Conservation (phyloP, 2,888 invertebrate species). For the Chloromyia formosa region DNA sequence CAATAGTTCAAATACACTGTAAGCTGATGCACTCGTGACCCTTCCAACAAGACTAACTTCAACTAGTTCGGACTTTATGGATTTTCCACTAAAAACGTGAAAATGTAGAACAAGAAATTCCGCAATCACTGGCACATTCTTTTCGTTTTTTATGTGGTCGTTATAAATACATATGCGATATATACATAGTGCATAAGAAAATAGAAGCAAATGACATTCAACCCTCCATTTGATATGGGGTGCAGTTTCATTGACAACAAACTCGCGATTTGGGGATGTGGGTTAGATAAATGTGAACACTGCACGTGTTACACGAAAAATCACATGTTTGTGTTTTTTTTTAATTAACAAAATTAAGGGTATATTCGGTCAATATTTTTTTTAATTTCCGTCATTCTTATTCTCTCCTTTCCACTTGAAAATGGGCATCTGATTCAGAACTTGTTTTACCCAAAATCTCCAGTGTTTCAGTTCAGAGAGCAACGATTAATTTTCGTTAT, state of each 20-base stretch:
- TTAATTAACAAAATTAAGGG: too few species aligned
- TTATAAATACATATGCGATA: slow-evolving; percentile 9
- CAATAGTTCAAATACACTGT: too few species aligned
- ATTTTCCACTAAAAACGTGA: slow-evolving; percentile 17
- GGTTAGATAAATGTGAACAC: too few species aligned
- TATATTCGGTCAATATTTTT: too few species aligned
- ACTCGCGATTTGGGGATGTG: not conserved
- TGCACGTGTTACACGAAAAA: too few species aligned
- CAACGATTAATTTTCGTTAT: too few species aligned
- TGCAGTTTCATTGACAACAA: slow-evolving; percentile 8
- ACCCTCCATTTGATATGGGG: slow-evolving; percentile 29
- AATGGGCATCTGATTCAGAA: too few species aligned
- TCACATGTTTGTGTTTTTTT: too few species aligned
- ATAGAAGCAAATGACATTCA: slow-evolving; percentile 28
- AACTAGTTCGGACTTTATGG: slow-evolving; percentile 11
- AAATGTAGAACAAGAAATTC: slow-evolving; percentile 28
- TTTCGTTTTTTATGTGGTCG: slow-evolving; percentile 1
- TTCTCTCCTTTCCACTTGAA: too few species aligned
- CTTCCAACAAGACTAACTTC: slow-evolving; percentile 12
- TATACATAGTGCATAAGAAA: slow-evolving; percentile 12
- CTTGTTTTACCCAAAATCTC: too few species aligned
- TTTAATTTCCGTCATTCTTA: too few species aligned
- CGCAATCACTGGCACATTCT: slow-evolving; percentile 36
- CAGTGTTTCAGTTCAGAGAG: too few species aligned
- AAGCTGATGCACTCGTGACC: not conserved